Percentiles rank a stretch among this genome's conserved stretches.
These are phyloP conservation scores for Zophobas atratus DNA, from an alignment of 1,140 invertebrate genomes.

Conservation along the genomic window DNA sequence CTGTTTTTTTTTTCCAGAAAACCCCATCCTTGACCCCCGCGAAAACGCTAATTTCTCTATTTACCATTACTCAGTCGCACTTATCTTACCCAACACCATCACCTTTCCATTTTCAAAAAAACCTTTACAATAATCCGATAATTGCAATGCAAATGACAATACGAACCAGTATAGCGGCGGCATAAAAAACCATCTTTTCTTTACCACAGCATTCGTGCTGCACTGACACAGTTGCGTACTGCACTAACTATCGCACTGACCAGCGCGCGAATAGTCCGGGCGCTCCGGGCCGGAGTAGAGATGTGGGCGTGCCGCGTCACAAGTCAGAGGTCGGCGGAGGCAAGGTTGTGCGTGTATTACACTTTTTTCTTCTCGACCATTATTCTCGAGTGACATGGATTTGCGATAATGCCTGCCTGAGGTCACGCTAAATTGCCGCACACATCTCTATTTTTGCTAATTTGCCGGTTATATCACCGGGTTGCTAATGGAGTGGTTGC, in stretches of 20 bases:
- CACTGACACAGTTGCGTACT: conserved; percentile 46
- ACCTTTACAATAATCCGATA: too few species aligned
- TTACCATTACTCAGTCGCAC: too few species aligned
- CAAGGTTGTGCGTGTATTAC: conserved; percentile 53
- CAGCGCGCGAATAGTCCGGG: conserved; percentile 39
- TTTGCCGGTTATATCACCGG: background rate
- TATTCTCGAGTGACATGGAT: conserved; percentile 15
- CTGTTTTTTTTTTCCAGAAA: too few species aligned
- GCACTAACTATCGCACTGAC: conserved; percentile 43
- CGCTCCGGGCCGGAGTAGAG: conserved; percentile 16
- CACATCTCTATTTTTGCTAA: background rate
- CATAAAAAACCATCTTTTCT: conserved; percentile 35
- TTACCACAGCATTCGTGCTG: conserved; percentile 39
- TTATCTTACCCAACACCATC: too few species aligned
- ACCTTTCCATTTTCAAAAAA: too few species aligned
- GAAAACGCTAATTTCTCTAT: too few species aligned
- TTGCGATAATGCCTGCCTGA: conserved; percentile 4
- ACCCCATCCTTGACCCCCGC: too few species aligned
- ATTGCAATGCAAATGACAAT: background rate
- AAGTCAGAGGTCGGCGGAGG: conserved; percentile 53
- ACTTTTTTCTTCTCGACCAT: conserved; percentile 20
- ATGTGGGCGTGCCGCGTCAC: conserved; percentile 45
- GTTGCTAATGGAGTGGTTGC: conserved; percentile 22
- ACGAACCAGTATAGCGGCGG: conserved; percentile 44
- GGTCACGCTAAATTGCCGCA: conserved; percentile 2